Conservation (phyloP, 2,113 vertebrate species). For the Aspidoscelis tigris region DNA sequence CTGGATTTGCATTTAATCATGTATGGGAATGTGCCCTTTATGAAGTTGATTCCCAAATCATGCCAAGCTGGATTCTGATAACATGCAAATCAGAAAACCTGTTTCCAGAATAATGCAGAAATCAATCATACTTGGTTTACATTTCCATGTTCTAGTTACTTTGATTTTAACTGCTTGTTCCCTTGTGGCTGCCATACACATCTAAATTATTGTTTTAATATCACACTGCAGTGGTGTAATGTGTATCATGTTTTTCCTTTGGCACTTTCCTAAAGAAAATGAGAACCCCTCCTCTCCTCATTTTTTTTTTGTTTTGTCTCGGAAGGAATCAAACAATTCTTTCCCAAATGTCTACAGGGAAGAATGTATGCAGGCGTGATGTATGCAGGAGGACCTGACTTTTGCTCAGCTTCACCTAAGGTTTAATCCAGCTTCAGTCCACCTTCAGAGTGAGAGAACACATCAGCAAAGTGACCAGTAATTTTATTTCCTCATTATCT, state of each 20-base stretch:
- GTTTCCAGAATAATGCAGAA: slow-evolving; percentile 15
- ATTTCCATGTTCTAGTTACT: background rate
- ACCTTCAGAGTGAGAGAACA: no score
- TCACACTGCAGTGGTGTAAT: background rate
- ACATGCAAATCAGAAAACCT: background rate
- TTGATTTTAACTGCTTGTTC: background rate
- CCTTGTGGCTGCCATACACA: background rate
- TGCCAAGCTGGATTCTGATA: no score
- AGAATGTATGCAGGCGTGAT: background rate
- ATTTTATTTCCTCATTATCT: no score
- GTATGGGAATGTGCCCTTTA: no score
- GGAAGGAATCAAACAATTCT: background rate
- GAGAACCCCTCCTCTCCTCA: background rate
- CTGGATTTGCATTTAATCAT: no score
- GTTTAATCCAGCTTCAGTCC: no score
- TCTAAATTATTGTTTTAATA: background rate
- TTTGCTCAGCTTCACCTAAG: background rate
- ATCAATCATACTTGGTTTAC: slow-evolving; percentile 1
- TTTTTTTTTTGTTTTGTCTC: background rate
- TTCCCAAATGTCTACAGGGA: background rate
- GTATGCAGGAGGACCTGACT: background rate
- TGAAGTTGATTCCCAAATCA: no score
- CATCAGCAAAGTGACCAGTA: no score
- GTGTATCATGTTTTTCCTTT: background rate
- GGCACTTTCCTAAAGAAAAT: background rate